phyloP scores from a whole-genome alignment of 2,113 vertebrate species.

The Trinectes maculatus region DNA sequence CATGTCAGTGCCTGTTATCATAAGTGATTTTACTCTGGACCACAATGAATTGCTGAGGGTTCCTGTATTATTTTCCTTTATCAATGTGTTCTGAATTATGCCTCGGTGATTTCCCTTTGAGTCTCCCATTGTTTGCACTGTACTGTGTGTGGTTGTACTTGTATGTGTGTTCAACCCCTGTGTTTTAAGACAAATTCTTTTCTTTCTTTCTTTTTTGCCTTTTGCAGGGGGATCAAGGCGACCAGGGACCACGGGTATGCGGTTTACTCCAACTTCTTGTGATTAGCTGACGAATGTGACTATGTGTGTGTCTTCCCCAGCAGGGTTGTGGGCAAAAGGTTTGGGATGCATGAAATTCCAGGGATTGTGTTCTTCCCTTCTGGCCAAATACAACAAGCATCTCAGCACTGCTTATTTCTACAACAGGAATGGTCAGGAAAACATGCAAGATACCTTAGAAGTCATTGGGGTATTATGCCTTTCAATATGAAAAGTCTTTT shows the following conservation, averaged over 20 bases:
- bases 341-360: constrained; percentile 77
- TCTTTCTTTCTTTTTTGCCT: constrained; percentile 72
- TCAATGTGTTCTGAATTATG: constrained; percentile 70
- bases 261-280: constrained; percentile 58
- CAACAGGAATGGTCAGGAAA: constrained; percentile 43
- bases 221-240: constrained; percentile 98
- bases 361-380: constrained; percentile 65
- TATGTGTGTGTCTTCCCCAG: constrained; percentile 40
- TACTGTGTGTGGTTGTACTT: constrained; percentile 21
- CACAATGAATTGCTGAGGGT: constrained; percentile 71
- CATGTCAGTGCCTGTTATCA: constrained; percentile 75
- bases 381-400: constrained; percentile 76
- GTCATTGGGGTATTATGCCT: constrained; percentile 7
- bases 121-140: constrained; percentile 40
- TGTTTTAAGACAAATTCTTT: constrained; percentile 53
- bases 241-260: constrained; percentile 99
- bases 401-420: constrained; percentile 59
- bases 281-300: constrained; percentile 66
- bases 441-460: constrained; percentile 37
- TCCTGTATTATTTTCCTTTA: constrained; percentile 68
- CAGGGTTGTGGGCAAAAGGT: constrained; percentile 69
- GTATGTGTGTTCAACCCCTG: constrained; percentile 18
- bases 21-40: constrained; percentile 74
- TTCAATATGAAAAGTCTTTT: constrained; percentile 8
- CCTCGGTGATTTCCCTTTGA: constrained; percentile 38